Evolutionary conservation across 1,140 invertebrate species (phyloP).

Genomic region (Campodea augens): DNA sequence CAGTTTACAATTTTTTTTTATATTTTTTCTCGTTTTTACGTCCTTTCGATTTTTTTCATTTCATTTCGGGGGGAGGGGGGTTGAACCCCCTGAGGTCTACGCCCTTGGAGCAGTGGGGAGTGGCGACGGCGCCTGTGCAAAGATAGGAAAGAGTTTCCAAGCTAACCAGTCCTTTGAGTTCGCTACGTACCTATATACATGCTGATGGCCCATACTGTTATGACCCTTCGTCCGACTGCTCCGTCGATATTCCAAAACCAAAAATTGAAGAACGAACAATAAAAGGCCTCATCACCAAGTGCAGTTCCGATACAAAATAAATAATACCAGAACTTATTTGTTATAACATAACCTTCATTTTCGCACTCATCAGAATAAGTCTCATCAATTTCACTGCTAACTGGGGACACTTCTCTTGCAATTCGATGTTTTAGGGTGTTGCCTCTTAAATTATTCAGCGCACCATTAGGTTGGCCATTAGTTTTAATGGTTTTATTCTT

Average conservation of each 20-base stretch:
- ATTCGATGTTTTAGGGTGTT: background rate
- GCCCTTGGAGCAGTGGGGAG: too few species aligned
- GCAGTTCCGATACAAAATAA: slow-evolving; percentile 63
- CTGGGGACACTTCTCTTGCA: background rate
- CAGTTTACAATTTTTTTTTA: too few species aligned
- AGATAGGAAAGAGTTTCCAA: too few species aligned
- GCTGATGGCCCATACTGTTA: slow-evolving; percentile 61
- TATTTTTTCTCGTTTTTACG: too few species aligned
- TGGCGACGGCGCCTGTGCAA: too few species aligned
- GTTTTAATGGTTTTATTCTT: slow-evolving; percentile 5
- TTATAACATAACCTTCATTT: slow-evolving; percentile 30
- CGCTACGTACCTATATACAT: slow-evolving; percentile 62
- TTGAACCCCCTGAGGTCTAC: too few species aligned
- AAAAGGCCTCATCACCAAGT: slow-evolving; percentile 75
- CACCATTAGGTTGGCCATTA: background rate
- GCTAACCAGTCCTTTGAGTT: too few species aligned
- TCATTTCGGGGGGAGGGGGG: too few species aligned
- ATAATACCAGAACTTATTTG: slow-evolving; percentile 71
- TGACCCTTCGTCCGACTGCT: slow-evolving; percentile 52
- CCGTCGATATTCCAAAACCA: slow-evolving; percentile 85
- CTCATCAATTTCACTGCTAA: background rate
- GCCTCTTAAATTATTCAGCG: background rate
- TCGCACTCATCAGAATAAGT: slow-evolving; percentile 16
- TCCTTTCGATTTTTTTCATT: too few species aligned
- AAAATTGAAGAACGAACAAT: slow-evolving; percentile 68